Conservation (phyloP, 2,113 vertebrate genomes). For the Saguinus midas region DNA sequence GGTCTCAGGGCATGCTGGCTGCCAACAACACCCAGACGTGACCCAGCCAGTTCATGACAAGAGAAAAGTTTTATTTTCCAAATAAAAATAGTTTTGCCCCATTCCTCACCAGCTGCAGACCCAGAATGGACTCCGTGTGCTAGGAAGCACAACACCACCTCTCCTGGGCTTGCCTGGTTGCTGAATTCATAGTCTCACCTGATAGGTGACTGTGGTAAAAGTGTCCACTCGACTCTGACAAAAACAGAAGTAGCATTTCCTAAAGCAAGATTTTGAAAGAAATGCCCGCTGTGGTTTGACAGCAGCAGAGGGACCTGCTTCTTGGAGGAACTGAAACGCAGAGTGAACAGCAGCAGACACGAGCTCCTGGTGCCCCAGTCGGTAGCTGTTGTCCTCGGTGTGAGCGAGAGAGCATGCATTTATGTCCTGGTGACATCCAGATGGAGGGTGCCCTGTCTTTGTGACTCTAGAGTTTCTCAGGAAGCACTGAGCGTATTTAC, state of each 20-base stretch:
- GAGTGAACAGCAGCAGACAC: not conserved
- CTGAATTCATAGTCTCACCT: not conserved
- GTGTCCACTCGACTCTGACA: not conserved
- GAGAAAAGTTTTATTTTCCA: not conserved
- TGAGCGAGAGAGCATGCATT: rapidly evolving
- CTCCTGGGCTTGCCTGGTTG: rapidly evolving
- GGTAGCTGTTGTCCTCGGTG: rapidly evolving
- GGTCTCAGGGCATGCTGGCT: not conserved
- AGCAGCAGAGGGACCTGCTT: not conserved
- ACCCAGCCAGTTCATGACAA: not conserved
- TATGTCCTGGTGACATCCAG: rapidly evolving
- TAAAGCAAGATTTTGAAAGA: constrained; percentile 63
- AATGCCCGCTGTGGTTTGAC: constrained; percentile 20
- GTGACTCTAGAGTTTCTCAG: not conserved
- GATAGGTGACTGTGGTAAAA: not conserved
- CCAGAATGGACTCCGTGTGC: not conserved
- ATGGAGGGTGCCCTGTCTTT: not conserved
- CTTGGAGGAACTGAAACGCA: not conserved
- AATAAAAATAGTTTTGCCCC: not conserved
- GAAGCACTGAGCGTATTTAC: not conserved
- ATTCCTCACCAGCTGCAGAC: not conserved
- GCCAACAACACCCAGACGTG: rapidly evolving
- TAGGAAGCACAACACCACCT: not conserved
- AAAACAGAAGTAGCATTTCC: constrained; percentile 65
- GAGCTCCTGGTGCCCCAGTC: rapidly evolving